phyloP scores from a whole-genome alignment of 2,888 invertebrate species.

The Microplitis deprimator region DNA sequence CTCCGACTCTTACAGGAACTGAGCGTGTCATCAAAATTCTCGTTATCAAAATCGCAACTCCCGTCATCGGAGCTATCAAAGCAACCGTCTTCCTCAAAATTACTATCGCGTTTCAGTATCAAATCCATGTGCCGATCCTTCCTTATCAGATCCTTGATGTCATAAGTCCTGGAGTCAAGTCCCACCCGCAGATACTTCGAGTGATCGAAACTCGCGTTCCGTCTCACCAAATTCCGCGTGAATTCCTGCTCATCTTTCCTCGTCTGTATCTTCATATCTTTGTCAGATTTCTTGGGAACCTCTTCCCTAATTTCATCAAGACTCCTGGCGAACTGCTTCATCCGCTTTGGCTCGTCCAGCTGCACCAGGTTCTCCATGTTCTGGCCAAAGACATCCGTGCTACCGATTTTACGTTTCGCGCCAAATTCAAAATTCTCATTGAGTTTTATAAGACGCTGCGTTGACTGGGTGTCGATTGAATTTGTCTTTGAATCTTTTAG shows the following conservation, averaged over 20 bases:
- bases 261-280: conserved; percentile 35
- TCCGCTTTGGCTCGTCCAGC: conserved; percentile 63
- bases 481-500: conserved; percentile 41
- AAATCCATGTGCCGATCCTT: conserved; percentile 46
- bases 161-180: conserved; percentile 63
- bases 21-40: conserved; percentile 67
- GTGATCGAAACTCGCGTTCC: conserved; percentile 67
- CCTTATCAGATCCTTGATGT: conserved; percentile 54
- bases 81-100: conserved; percentile 51
- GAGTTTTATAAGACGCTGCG: conserved; percentile 53
- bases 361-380: conserved; percentile 67
- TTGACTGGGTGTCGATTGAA: conserved; percentile 49
- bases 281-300: conserved; percentile 45
- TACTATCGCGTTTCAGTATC: conserved; percentile 24
- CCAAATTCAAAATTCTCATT: conserved; percentile 65
- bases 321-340: conserved; percentile 60
- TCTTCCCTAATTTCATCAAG: conserved; percentile 66
- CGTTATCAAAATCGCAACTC: conserved; percentile 65
- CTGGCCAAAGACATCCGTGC: conserved; percentile 68
- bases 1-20: conserved; percentile 72
- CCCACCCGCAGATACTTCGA: conserved; percentile 53
- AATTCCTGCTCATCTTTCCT: conserved; percentile 47
- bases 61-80: conserved; percentile 68
- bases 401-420: conserved; percentile 61
- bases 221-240: conserved; percentile 53